Evolutionary conservation across 2,797 vertebrate genomes (phyloP).

Genomic region (Parauchenoglanis ngamensis): DNA sequence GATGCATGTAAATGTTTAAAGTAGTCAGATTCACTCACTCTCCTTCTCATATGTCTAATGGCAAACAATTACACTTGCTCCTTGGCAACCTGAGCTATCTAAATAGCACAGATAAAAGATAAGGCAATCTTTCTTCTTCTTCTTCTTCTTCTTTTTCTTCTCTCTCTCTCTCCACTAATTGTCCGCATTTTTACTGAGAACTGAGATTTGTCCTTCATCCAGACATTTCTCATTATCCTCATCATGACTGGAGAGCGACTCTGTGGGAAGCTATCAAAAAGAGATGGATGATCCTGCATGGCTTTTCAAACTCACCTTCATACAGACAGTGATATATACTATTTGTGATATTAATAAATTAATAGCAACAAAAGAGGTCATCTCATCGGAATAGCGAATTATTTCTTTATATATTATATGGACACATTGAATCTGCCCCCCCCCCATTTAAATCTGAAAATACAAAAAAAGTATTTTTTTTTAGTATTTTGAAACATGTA

Average conservation of each 20-base stretch:
- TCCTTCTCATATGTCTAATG: slow-evolving; percentile 53
- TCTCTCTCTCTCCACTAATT: slow-evolving; percentile 24
- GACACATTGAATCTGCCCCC: not conserved
- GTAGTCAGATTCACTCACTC: slow-evolving; percentile 40
- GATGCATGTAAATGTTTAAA: slow-evolving; percentile 14
- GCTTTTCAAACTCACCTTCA: slow-evolving; percentile 10
- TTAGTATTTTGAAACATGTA: not conserved
- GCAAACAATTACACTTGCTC: slow-evolving; percentile 62
- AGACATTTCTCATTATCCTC: slow-evolving; percentile 63
- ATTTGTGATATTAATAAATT: not conserved
- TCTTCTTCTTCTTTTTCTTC: slow-evolving; percentile 10
- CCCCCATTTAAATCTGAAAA: not conserved
- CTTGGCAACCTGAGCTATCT: slow-evolving; percentile 46
- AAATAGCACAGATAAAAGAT: slow-evolving; percentile 57
- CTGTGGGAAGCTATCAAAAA: slow-evolving; percentile 52
- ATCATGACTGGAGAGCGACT: slow-evolving; percentile 2
- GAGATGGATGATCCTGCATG: slow-evolving; percentile 31
- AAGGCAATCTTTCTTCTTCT: slow-evolving; percentile 54
- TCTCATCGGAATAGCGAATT: not conserved
- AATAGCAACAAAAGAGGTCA: not conserved
- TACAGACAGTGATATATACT: not conserved
- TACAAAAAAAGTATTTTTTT: not conserved
- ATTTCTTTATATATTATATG: not conserved
- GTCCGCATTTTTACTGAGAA: slow-evolving; percentile 25
- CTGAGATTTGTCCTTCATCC: slow-evolving; percentile 56